Evolutionary conservation across 2,797 vertebrate species (phyloP), one percentile per base, ranked within the genome.

Genomic region (Eulemur coronatus): DNA sequence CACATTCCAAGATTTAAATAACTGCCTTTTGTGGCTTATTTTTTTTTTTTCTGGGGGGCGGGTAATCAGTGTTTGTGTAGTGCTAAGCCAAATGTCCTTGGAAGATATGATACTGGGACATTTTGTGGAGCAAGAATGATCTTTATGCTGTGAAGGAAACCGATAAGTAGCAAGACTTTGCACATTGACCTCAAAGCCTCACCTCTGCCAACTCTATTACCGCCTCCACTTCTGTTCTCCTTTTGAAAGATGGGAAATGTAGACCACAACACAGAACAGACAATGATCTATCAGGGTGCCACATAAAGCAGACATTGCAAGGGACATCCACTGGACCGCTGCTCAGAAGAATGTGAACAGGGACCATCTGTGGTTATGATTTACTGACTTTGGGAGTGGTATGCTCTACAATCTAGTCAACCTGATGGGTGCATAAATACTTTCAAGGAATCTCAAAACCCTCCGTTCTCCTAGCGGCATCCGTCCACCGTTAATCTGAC

Each of bases 51-150:
- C 41, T 43, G 13, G 28, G 28, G 59, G 59, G 20, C 18, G 65
- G 35, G 38, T 6, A 43, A 90, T 67, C 46, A 73, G 89, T 81
- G 35, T 98, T 98, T 97, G 67, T 48, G 75, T 96, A 96, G 92
- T 33, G 33, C 89, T 92, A 95, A 82, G 95, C 98, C 85, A 93
- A 91, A 98, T 97, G 94, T 97, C 89, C 67, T 12, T 1, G 73
- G 94, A 95, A 92, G 78, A 78, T 94, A 55, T 12, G 70, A 67
- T 88, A 75, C 48, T 73, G 7, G 41, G 61, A 93, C 63, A 73
- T 92, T 97, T 89, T 97, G 80, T 97, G 90, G 81, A 97, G 85
- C 67, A 84, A 72, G 33, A 96, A 89, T 97, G 65, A 94, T 96
- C n/a, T 67, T 92, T 92, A 63, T 81, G 52, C 41, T 78, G 41